Percentiles rank a stretch among this genome's conserved stretches.
Evolutionary conservation across 2,113 vertebrate genomes (phyloP).

Genomic region (Tricholaema leucomelas): DNA sequence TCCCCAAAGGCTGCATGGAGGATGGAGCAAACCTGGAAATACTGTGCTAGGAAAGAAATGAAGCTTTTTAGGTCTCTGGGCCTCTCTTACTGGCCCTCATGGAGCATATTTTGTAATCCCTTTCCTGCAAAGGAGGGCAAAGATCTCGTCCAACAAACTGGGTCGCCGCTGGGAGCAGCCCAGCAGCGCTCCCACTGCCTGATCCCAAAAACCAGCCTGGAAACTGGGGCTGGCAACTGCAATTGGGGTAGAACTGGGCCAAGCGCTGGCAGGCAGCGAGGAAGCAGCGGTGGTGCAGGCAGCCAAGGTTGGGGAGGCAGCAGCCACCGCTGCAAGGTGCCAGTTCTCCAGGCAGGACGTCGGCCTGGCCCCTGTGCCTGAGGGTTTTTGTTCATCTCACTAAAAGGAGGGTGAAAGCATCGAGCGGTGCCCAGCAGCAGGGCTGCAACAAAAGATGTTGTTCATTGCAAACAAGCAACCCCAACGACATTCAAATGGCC

Average conservation of each 20-base stretch:
- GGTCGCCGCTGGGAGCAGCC: slow-evolving; percentile 3
- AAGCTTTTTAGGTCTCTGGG: not conserved
- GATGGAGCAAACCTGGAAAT: not conserved
- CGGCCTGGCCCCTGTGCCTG: fast-evolving
- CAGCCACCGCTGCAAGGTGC: not conserved
- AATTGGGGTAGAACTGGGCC: slow-evolving; percentile 21
- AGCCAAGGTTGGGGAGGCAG: not conserved
- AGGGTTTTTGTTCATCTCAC: not conserved
- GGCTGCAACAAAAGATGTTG: not conserved
- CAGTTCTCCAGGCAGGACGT: not conserved
- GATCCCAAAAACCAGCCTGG: slow-evolving; percentile 23
- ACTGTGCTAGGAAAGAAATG: not conserved
- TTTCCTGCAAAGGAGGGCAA: not conserved
- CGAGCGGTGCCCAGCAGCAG: not conserved
- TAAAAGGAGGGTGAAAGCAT: not conserved
- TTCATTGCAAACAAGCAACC: not conserved
- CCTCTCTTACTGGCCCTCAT: not conserved
- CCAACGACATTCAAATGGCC: not conserved
- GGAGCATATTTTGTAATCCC: not conserved
- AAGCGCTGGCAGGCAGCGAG: not conserved
- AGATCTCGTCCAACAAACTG: not conserved
- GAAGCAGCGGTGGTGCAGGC: not conserved
- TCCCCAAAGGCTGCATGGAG: not conserved
- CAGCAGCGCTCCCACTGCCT: not conserved
- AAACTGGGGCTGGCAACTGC: slow-evolving; percentile 25